Evolutionary conservation across 2,888 invertebrate genomes (phyloP), one percentile per base, ranked within the genome.

Genomic region (Coenonympha glycerion): DNA sequence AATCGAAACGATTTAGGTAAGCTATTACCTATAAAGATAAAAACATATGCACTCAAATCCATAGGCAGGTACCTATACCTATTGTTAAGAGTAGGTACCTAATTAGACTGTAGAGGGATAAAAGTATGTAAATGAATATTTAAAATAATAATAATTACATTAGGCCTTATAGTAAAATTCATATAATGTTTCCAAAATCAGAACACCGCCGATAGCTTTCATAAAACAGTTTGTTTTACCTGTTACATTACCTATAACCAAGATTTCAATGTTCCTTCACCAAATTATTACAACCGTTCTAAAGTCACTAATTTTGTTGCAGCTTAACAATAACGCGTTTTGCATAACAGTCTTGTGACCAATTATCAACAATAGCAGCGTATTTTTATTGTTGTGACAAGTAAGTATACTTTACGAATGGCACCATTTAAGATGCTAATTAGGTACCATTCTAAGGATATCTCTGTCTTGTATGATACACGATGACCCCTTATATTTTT

Each of bases 301-400:
- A 40, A 26, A 39, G 28, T 5, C 11, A 42, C 33, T 28, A 18
- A 42, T 19, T 19, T 34, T 31, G 31, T 47, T 45, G 16, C 9
- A 22, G 11, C 28, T 6, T 6, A n/a, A 53, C 53, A 56, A 53
- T 40, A 26, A 28, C 15, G 19, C 33, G 49, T 19, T 53, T 50
- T 39, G 37, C 50, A 51, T 56, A 37, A 56, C 46, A 53, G 50
- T 47, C 24, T 36, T 28, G 21, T 21, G 13, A 13, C 9, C 8
- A 31, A n/a, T 42, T 31, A 11, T 11, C 16, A 16, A 33, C 24
- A 45, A 34, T 18, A 24, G 24, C 21, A 33, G 18, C 18, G 13
- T 46, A 37, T 52, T 48, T 31, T 49, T 40, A 49, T n/a, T n/a
- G 42, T 54, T 48, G 26, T 49, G 49, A 47, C 52, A 48, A 47